Evolutionary conservation across 1,140 invertebrate species (phyloP).

Genomic region (Procambarus virginalis): DNA sequence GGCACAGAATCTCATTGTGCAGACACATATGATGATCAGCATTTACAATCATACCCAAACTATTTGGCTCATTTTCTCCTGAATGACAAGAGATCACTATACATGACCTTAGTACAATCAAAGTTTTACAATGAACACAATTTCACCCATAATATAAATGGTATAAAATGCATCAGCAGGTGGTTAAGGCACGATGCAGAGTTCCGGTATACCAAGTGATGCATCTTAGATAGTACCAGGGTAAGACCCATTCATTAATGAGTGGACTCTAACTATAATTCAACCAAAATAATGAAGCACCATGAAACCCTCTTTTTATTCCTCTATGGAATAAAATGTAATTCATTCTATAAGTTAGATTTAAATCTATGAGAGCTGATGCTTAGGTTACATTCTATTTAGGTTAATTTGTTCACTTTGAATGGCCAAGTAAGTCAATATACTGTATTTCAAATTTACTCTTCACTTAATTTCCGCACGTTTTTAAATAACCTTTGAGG

Average conservation of each 20-base stretch:
- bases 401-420: neutral
- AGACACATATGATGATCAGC: conserved; percentile 18
- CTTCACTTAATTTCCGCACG: neutral
- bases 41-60: conserved; percentile 6
- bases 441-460: neutral
- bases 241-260: neutral
- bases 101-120: neutral
- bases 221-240: neutral
- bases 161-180: neutral
- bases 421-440: conserved; percentile 1
- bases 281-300: neutral
- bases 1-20: conserved; percentile 56
- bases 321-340: neutral
- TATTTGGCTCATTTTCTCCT: neutral
- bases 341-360: neutral
- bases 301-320: neutral
- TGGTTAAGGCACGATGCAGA: conserved; percentile 34
- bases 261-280: neutral
- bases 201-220: neutral
- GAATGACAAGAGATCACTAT: neutral
- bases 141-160: conserved; percentile 1
- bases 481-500: neutral
- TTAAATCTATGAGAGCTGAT: neutral
- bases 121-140: conserved; percentile 4
- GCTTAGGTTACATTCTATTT: conserved; percentile 1